A percentile compares a stretch with the other conserved stretches of the same genome.
phyloP scores from a whole-genome alignment of 37 sponge, comb jelly and placozoan species.

The Theonella swinhoei region DNA sequence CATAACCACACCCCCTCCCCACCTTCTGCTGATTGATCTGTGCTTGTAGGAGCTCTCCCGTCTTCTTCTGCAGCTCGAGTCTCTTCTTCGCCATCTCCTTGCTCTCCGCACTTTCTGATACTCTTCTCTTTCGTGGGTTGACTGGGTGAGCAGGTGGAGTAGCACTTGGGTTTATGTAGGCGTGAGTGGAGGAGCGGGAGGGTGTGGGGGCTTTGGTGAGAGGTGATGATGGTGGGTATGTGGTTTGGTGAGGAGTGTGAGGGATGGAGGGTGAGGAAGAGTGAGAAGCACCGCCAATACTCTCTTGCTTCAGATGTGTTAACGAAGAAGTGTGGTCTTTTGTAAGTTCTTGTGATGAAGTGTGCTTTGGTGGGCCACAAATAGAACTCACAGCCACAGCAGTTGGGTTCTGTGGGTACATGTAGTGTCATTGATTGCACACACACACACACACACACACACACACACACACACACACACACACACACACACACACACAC shows the following conservation, averaged over 20 bases:
- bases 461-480: no score
- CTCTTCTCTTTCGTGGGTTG: neutral
- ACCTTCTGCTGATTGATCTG: conserved; percentile 87
- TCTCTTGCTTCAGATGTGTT: neutral
- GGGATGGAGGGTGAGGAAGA: neutral
- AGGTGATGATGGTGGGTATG: neutral
- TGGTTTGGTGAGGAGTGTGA: neutral
- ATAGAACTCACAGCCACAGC: no score
- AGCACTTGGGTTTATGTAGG: neutral
- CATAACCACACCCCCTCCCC: no score
- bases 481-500: no score
- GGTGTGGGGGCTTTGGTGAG: conserved; percentile 3
- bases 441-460: no score
- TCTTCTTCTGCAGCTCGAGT: conserved; percentile 71
- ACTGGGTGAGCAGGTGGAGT: neutral
- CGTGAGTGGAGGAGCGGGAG: neutral
- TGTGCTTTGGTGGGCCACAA: no score
- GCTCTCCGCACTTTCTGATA: neutral
- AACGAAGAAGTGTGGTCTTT: neutral
- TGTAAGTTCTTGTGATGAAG: no score
- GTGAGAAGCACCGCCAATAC: no score
- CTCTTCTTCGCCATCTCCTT: conserved; percentile 53
- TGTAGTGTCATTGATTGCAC: no score
- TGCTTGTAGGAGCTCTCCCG: conserved; percentile 57
- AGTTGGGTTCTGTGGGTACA: no score